Evolutionary conservation across 2,113 vertebrate genomes (phyloP).

Genomic region (Perca fluviatilis): DNA sequence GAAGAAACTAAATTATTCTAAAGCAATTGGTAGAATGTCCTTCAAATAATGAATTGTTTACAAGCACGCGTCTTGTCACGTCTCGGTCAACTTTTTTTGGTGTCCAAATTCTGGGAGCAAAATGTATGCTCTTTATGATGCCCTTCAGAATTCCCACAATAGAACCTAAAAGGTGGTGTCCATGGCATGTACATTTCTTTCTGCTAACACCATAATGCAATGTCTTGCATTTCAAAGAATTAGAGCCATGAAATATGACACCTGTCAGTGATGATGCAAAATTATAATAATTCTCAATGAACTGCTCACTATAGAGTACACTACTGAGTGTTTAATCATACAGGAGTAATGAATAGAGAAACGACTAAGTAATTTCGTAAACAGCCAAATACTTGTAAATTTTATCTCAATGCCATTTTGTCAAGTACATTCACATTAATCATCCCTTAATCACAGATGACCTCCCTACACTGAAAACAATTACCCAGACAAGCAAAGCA

Average conservation of each 20-base stretch:
- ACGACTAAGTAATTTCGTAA: not conserved
- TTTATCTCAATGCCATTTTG: not conserved
- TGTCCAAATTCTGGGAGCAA: not conserved
- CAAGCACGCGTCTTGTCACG: not conserved
- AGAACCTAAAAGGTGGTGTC: not conserved
- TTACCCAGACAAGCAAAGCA: not conserved
- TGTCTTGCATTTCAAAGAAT: not conserved
- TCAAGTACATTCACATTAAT: not conserved
- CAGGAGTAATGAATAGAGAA: not conserved
- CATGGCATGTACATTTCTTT: not conserved
- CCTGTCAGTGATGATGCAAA: not conserved
- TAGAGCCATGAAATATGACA: not conserved
- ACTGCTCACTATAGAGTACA: not conserved
- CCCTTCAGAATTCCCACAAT: not conserved
- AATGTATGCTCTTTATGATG: not conserved
- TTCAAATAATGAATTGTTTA: constrained; percentile 1
- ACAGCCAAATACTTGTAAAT: not conserved
- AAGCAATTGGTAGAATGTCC: not conserved
- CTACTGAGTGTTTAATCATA: not conserved
- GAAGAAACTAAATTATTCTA: not conserved
- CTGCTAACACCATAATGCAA: not conserved
- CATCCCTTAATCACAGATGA: not conserved
- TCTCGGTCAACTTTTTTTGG: not conserved
- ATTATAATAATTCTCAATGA: not conserved
- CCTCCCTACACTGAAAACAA: too few relatives aligned